Evolutionary conservation across 2,113 vertebrate genomes (phyloP).

Genomic region (Neodontobutis hainanensis): DNA sequence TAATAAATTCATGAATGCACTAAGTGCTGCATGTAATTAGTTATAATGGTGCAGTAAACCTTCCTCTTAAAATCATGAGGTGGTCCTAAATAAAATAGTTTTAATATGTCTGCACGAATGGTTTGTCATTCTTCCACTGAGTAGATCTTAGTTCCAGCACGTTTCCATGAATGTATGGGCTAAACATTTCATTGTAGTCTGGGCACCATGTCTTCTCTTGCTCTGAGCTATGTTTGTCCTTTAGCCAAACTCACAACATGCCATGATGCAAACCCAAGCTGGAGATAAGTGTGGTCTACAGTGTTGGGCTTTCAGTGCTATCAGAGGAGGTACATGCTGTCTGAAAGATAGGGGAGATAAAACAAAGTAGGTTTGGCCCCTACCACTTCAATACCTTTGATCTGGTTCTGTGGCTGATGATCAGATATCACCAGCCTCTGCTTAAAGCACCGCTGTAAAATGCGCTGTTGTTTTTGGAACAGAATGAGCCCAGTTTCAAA

Average conservation of each 20-base stretch:
- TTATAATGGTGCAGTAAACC: too few species aligned
- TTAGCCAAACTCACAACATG: constrained; percentile 23
- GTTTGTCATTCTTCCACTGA: constrained; percentile 34
- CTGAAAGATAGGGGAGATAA: constrained; percentile 21
- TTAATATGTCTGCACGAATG: not conserved
- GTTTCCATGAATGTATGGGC: constrained; percentile 24
- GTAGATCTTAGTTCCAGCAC: constrained; percentile 36
- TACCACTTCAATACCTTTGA: constrained; percentile 48
- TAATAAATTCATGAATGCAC: too few species aligned
- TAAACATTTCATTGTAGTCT: constrained; percentile 42
- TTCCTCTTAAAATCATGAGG: not conserved
- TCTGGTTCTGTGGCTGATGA: constrained; percentile 54
- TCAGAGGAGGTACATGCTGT: constrained; percentile 10
- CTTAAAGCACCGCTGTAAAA: constrained; percentile 36
- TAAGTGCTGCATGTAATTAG: not conserved
- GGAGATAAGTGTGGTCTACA: constrained; percentile 40
- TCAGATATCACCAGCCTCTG: constrained; percentile 62
- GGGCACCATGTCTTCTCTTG: constrained; percentile 24
- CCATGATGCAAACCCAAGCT: constrained; percentile 37
- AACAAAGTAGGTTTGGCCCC: constrained; percentile 25
- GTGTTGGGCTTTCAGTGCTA: constrained; percentile 4
- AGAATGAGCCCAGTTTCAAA: constrained; percentile 30
- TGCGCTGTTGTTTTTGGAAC: constrained; percentile 58
- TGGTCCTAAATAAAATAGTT: constrained; percentile 5
- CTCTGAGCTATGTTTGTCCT: constrained; percentile 16